Evolutionary conservation across 2,888 invertebrate genomes (phyloP).

Genomic region (Cephus rjabovi): DNA sequence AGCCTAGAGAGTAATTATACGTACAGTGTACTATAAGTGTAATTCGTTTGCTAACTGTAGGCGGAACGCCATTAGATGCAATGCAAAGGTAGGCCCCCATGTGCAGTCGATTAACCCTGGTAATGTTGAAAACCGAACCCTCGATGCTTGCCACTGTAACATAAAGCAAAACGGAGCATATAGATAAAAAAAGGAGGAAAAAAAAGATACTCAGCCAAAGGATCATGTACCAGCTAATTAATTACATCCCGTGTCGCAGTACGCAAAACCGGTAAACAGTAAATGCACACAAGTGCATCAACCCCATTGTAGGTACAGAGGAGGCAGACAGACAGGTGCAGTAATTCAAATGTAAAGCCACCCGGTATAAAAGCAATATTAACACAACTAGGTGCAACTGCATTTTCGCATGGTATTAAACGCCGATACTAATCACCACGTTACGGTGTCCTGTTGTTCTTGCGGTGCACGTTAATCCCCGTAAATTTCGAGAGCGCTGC

Average conservation of each 20-base stretch:
- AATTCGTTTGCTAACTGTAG: constrained; percentile 89
- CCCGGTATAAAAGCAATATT: background rate
- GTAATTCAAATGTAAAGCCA: background rate
- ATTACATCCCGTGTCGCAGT: background rate
- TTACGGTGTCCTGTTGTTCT: background rate
- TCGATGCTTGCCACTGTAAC: constrained; percentile 73
- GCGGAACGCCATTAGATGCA: constrained; percentile 86
- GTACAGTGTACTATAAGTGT: constrained; percentile 89
- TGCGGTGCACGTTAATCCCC: background rate
- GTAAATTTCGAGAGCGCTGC: background rate
- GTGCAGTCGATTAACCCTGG: constrained; percentile 77
- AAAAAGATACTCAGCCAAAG: background rate
- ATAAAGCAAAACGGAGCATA: constrained; percentile 12
- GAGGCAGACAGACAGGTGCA: background rate
- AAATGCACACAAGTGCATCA: background rate
- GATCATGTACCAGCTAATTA: background rate
- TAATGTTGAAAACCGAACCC: constrained; percentile 75
- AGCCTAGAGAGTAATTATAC: constrained; percentile 61
- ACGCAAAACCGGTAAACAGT: background rate
- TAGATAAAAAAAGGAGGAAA: background rate
- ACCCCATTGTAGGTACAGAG: background rate
- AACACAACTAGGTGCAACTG: background rate
- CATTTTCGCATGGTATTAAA: background rate
- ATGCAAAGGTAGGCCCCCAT: constrained; percentile 85
- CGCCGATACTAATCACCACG: constrained; percentile 1